Percentiles rank a stretch among this genome's conserved stretches.
Conservation (phyloP, 2,888 invertebrate genomes). For the Noctuana brunneofusca region DNA sequence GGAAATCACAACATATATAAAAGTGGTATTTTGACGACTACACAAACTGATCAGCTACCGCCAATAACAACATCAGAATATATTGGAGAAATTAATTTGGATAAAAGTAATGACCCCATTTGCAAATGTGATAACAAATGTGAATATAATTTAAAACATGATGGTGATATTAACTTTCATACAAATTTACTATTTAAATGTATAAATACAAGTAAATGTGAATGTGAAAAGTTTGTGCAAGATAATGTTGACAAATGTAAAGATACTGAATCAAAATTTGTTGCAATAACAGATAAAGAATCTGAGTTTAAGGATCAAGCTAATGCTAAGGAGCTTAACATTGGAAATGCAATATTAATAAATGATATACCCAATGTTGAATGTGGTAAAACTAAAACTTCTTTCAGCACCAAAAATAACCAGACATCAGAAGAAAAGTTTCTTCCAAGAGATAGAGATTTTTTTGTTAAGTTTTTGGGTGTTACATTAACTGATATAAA, state of each 20-base stretch:
- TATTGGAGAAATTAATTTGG: constrained; percentile 62
- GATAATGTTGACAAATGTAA: constrained; percentile 25
- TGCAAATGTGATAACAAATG: constrained; percentile 47
- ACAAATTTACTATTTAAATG: constrained; percentile 43
- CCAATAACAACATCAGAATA: constrained; percentile 58
- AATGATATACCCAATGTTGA: background rate
- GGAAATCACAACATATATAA: background rate
- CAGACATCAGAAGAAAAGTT: constrained; percentile 24
- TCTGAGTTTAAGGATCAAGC: background rate
- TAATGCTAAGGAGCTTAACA: constrained; percentile 1
- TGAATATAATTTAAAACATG: constrained; percentile 21
- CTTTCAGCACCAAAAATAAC: constrained; percentile 9
- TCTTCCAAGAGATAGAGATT: constrained; percentile 49
- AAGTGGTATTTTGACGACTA: constrained; percentile 24
- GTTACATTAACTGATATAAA: constrained; percentile 60
- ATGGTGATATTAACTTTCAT: background rate
- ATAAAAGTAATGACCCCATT: constrained; percentile 58
- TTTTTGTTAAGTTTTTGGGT: constrained; percentile 66
- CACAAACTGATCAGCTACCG: constrained; percentile 33
- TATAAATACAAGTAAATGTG: constrained; percentile 46
- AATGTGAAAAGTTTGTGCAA: constrained; percentile 41
- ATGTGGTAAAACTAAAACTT: background rate
- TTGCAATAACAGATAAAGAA: background rate
- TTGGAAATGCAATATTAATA: background rate
- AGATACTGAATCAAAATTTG: constrained; percentile 18